Conservation (phyloP, 2,888 invertebrate genomes). For the Gnatocerus cornutus region DNA sequence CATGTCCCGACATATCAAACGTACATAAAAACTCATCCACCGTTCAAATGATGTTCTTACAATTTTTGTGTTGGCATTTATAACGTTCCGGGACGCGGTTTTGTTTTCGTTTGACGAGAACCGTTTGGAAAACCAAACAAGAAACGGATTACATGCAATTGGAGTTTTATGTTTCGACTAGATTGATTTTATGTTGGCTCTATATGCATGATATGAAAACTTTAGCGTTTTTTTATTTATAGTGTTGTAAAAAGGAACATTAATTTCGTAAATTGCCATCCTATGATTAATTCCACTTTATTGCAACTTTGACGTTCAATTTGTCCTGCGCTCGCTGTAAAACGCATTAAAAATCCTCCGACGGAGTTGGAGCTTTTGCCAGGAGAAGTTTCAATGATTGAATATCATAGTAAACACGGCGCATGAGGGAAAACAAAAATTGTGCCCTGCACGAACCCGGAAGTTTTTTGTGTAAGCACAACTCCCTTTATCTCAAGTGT, state of each 20-base stretch:
- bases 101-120: slow-evolving; percentile 37
- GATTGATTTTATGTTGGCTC: slow-evolving; percentile 31
- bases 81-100: slow-evolving; percentile 32
- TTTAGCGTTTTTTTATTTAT: slow-evolving; percentile 23
- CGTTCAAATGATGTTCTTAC: slow-evolving; percentile 38
- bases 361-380: too few relatives aligned
- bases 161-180: slow-evolving; percentile 36
- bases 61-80: slow-evolving; percentile 40
- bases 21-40: slow-evolving; percentile 35
- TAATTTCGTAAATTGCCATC: slow-evolving; percentile 26
- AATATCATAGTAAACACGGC: not conserved
- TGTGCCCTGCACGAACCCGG: not conserved
- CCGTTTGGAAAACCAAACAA: slow-evolving; percentile 41
- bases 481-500: not conserved
- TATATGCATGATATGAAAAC: slow-evolving; percentile 33
- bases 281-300: slow-evolving; percentile 31
- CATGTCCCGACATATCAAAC: slow-evolving; percentile 37
- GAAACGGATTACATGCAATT: slow-evolving; percentile 38
- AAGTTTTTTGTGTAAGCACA: slow-evolving; percentile 5
- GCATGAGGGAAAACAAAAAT: not conserved
- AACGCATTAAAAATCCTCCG: slow-evolving; percentile 25
- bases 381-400: not conserved
- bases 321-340: slow-evolving; percentile 21
- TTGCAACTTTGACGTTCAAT: slow-evolving; percentile 22
- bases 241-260: slow-evolving; percentile 20